Percentiles rank a stretch among this genome's conserved stretches.
These are phyloP conservation scores for Drosophila punjabiensis DNA, from an alignment of 1,140 invertebrate genomes.

Conservation along the genomic window DNA sequence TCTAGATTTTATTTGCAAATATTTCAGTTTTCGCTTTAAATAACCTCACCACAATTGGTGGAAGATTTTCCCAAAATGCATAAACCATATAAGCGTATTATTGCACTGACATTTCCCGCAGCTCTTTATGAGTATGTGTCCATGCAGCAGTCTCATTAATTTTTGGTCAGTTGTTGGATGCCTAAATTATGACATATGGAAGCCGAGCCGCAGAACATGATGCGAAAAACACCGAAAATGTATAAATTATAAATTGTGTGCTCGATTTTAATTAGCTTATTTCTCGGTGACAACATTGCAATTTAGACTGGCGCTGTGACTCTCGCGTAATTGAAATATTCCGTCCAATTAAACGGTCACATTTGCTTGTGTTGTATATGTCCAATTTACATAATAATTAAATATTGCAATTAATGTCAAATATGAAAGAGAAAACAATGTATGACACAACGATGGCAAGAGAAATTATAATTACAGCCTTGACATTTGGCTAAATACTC, in stretches of 20 bases:
- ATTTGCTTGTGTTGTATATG: background rate
- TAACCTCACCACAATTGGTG: background rate
- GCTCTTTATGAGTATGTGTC: too few species aligned
- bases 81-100: background rate
- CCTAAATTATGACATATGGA: slow-evolving; percentile 29
- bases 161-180: slow-evolving; percentile 1
- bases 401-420: background rate
- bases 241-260: slow-evolving; percentile 34
- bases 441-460: background rate
- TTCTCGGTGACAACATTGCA: slow-evolving; percentile 23
- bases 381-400: slow-evolving; percentile 18
- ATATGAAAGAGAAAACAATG: background rate
- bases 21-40: background rate
- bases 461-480: background rate
- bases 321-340: slow-evolving; percentile 20
- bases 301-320: slow-evolving; percentile 1
- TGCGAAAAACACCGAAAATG: slow-evolving; percentile 32
- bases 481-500: background rate
- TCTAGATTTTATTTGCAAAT: background rate
- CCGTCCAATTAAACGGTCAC: slow-evolving; percentile 47
- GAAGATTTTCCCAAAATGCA: background rate
- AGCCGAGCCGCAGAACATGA: slow-evolving; percentile 35
- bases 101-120: background rate
- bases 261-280: slow-evolving; percentile 53
- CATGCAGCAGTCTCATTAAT: slow-evolving; percentile 15